Base-by-base conservation (phyloP, 2,888 invertebrate species). In the Phorcus lineatus region DNA sequence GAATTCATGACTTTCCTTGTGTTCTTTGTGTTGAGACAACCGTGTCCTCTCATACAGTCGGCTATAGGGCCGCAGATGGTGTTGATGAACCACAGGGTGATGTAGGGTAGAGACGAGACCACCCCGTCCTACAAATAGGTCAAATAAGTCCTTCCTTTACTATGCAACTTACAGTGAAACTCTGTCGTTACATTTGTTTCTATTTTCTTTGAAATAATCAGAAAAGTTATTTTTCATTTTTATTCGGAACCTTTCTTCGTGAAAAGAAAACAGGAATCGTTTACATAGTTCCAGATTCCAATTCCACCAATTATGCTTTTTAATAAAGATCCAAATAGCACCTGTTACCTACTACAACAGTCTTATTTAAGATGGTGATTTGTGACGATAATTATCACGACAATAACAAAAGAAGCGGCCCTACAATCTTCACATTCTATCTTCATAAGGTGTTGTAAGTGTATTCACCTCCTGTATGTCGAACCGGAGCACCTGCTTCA, bases 101-200 rank as follows among this genome's bases (percentile, higher is more conserved):
- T 92, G 91, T 98, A 98, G 0, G 98, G 98, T 70, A 98, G 94
- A 0, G 97, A 97, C 0, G 98, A 96, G 75, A 97, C 91, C 88
- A 96, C 95, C 2, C 98, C 97, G n/a, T 97, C 96, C 91, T 96
- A 95, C 17, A 83, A 85, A 77, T 47, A 52, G 47, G 6, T 31
- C 57, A 54, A 74, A 36, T 36, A 36, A 36, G 4, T 3, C 3
- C 7, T 6, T 3, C 4, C 7, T 36, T 7, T 6, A 36, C 36
- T 6, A 6, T 7, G 4, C 36, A 36, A 7, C 36, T 36, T 36
- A 36, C 36, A 36, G 36, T 36, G n/a, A n/a, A n/a, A n/a, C n/a
- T n/a, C n/a, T n/a, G n/a, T n/a, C n/a, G n/a, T n/a, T n/a, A n/a
- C n/a, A n/a, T n/a, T n/a, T n/a, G n/a, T n/a, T n/a, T n/a, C n/a